Evolutionary conservation across 1,140 invertebrate species (phyloP), one percentile per base, ranked within the genome.

Genomic region (Pachypeltis micranthus): DNA sequence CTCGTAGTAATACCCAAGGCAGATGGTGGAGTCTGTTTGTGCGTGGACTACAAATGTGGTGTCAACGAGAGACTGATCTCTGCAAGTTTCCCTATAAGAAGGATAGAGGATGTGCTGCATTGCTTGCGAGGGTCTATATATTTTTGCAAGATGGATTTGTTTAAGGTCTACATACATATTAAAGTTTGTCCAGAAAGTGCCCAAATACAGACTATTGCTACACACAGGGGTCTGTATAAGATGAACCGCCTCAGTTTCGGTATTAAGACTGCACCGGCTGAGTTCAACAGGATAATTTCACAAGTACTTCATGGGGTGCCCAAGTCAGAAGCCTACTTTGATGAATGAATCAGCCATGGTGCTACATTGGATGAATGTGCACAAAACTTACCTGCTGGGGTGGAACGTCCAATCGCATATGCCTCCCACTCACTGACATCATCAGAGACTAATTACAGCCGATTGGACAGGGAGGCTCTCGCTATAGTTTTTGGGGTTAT

Each of bases 191-290:
- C 79, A 80, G 62, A 79, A 75, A 39, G 16, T n/a, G 59, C 10
- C 27, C 1, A 61, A 72, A 74, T 69, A 68, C 74, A 61, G 70
- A 67, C 68, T 39, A 70, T 66, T 58, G 64, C 66, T n/a, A 71
- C 67, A 10, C 69, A 68, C 61, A 61, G 66, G 63, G 72, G 72
- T 29, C 68, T 69, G 12, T 77, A 72, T 58, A 12, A 59, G 60
- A 72, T 74, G 67, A 73, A 72, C 57, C 57, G 72, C 58, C 54
- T 79, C 10, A 72, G 70, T 2, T 80, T 78, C 70, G 78, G 75
- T 3, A 70, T 80, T n/a, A 70, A 72, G 59, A 72, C 70, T 21
- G 75, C 77, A 0, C 74, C 77, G 7, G 16, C 7, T 39, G 7
- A 10, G 7, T 39, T 39, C 7, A 39, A 10, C 31, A 39, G 16